These are phyloP conservation scores for Propithecus deckenii DNA, from an alignment of 2,797 vertebrate genomes.

Conservation along the genomic window DNA sequence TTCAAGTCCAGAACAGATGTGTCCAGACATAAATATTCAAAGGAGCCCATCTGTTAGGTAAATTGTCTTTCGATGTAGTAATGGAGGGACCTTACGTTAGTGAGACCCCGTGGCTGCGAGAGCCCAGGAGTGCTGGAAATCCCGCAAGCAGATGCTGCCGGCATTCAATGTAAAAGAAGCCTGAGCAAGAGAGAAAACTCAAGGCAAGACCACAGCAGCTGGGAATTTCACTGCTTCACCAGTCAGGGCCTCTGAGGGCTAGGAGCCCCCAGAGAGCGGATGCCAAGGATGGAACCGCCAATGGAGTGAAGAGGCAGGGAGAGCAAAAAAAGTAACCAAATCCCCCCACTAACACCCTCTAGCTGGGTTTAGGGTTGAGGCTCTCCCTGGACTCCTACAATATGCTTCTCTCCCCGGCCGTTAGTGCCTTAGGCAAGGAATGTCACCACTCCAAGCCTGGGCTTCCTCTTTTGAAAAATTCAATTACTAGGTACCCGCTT, in stretches of 20 bases:
- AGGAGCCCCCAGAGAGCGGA: neutral
- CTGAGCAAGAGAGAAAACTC: neutral
- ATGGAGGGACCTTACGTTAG: neutral
- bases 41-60: slow-evolving; percentile 81
- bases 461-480: neutral
- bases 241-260: neutral
- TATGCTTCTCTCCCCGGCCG: neutral
- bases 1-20: slow-evolving; percentile 79
- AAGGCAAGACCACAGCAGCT: neutral
- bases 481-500: neutral
- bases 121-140: slow-evolving; percentile 56
- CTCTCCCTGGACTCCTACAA: neutral
- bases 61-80: slow-evolving; percentile 68
- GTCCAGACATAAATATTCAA: slow-evolving; percentile 81
- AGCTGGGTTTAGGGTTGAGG: neutral
- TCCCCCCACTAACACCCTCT: neutral
- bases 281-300: neutral
- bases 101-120: slow-evolving; percentile 56
- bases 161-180: slow-evolving; percentile 28
- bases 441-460: neutral
- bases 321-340: neutral
- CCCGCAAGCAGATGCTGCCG: slow-evolving; percentile 61
- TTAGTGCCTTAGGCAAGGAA: neutral
- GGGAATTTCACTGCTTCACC: neutral
- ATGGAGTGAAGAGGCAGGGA: neutral